Base-by-base conservation (phyloP, 2,113 vertebrate species). In the Merops nubicus region DNA sequence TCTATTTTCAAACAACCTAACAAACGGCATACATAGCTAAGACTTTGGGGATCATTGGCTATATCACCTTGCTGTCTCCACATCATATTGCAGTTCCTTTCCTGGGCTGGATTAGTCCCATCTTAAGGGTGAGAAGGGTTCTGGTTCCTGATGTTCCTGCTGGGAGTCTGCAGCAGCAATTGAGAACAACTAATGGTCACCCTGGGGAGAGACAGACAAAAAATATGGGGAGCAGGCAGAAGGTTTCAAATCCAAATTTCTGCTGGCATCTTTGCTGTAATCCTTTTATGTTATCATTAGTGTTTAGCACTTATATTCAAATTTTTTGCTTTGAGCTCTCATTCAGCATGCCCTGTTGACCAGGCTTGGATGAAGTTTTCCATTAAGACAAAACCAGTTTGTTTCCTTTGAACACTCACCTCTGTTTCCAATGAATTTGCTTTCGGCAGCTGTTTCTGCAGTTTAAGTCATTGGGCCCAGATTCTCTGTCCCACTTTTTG, bases 211-310 rank as follows among this genome's bases (percentile, higher is more conserved):
- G 6, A 28, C 15, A 34, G 19, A 7, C 20, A 64, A 50, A 70
- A 80, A 77, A 8, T 1, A 22, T 0, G 0, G 16, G 28, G 9
- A 65, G 7, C 20, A 45, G 8, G 20, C 5, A 85, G 5, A 69
- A 18, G 1, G 38, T 85, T 90, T n/a, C 57, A 69, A 73, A 72
- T 9, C 22, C 26, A 80, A 28, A 42, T 65, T 76, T 68, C 36
- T 76, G 4, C 12, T 65, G 14, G 10, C 11, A 9, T 28, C 28
- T 43, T 64, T 76, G 18, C 19, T 68, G 20, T 20, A 51, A 22
- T 2, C 42, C 45, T 51, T 85, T 54, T 19, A 51, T 2, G 5
- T 1, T 25, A 57, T 33, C 23, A 28, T 42, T 48, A 93, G 13
- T 5, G 1, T 7, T 23, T 6, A 59, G 15, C 8, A 29, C 21